Base-by-base conservation (phyloP, 2,797 vertebrate genomes). In the Zalophus californianus region DNA sequence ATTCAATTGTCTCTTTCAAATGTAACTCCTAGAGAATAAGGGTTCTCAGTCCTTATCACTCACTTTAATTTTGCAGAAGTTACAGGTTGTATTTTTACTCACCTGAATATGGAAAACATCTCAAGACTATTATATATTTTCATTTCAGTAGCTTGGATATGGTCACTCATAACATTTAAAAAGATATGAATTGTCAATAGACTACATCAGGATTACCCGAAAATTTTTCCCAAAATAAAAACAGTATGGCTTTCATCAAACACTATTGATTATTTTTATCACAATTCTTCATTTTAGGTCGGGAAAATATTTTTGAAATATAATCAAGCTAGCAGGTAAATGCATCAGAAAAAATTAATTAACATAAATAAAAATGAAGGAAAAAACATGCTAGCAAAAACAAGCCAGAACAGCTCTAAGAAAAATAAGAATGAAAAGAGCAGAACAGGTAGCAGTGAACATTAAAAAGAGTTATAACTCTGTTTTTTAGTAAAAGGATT, bases 111-210 rank as follows among this genome's bases (percentile, higher is more conserved):
- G n/a, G 15, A 54, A 93, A 72, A 50, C 88, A 78, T 82, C 54
- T 70, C 14, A 82, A 50, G 41, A 80, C 23, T n/a, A 86, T 86
- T 89, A 18, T 25, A 52, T 91, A 82, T 52, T 85, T 92, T 93
- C 9, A 82, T 62, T 83, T 77, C 16, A 86, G 54, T 52, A 85
- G 3, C 23, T 89, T 72, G 1, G 66, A 64, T 58, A 72, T 62
- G 29, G 70, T 93, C n/a, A 50, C 78, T 88, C 2, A 1, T 77
- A 18, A 91, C 23, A 18, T 44, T 80, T 82, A 58, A 88, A 86
- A 83, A 60, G 27, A 35, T 41, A 68, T 1, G 29, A 77, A 52
- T 56, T 18, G 35, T 25, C 83, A 80, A 66, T 38, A 94, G 7
- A 64, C 29, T 80, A 16, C 2, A 32, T 52, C 44, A 48, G 41